Evolutionary conservation across 2,113 vertebrate genomes (phyloP).

Genomic region (Plotosus lineatus): DNA sequence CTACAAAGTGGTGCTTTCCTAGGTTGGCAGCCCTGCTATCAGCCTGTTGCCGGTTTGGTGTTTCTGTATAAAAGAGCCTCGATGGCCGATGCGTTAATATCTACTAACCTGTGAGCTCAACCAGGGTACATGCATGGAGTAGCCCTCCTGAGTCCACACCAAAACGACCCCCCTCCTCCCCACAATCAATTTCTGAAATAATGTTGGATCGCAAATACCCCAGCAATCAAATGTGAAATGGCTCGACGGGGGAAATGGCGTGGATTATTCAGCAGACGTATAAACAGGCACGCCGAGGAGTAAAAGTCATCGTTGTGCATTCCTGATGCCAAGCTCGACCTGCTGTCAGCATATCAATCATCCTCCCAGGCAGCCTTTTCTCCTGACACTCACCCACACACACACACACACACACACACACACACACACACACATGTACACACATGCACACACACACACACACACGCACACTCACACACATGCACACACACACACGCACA

Average conservation of each 20-base stretch:
- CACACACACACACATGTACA: constrained; percentile 11
- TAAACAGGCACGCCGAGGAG: background rate
- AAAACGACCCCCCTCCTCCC: background rate
- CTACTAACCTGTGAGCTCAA: background rate
- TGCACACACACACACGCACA: constrained; percentile 21
- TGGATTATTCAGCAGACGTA: background rate
- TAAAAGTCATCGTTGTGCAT: constrained; percentile 44
- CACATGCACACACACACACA: constrained; percentile 24
- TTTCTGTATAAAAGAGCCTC: background rate
- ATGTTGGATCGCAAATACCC: background rate
- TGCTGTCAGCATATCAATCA: constrained; percentile 68
- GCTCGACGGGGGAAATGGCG: background rate
- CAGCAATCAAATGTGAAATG: background rate
- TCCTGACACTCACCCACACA: background rate
- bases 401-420: constrained; percentile 18
- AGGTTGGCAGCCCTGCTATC: too few relatives aligned
- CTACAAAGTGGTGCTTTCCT: too few relatives aligned
- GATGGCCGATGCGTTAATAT: background rate
- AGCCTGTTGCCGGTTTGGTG: background rate
- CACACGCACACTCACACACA: background rate
- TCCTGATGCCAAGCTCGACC: constrained; percentile 47
- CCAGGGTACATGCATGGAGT: background rate
- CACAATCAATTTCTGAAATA: background rate
- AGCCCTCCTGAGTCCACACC: background rate
- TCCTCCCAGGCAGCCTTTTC: constrained; percentile 38